Evolutionary conservation across 2,113 vertebrate species (phyloP).

Genomic region (Sterna hirundo): DNA sequence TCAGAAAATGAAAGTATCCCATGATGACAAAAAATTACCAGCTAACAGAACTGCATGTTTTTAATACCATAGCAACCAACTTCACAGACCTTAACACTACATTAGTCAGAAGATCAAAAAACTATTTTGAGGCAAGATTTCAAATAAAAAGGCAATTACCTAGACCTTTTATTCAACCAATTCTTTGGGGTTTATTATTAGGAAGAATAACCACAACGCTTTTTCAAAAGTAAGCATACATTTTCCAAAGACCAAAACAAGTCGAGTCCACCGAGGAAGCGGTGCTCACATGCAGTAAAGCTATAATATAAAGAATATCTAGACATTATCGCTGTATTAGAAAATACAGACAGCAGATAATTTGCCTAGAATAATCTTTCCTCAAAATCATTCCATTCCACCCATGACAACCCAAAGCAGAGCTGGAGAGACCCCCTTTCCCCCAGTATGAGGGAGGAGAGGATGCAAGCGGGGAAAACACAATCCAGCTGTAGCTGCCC

Average conservation of each 20-base stretch:
- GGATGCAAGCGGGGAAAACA: not conserved
- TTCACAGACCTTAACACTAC: not conserved
- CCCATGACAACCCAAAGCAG: not conserved
- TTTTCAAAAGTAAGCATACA: not conserved
- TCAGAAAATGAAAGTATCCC: not conserved
- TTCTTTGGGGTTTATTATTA: not conserved
- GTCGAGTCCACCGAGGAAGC: not conserved
- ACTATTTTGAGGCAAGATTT: not conserved
- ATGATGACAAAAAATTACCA: not conserved
- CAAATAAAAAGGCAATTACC: not conserved
- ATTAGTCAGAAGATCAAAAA: constrained; percentile 1
- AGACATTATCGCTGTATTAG: not conserved
- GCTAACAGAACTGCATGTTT: not conserved
- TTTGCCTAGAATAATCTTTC: not conserved
- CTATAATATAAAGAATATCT: not conserved
- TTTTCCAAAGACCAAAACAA: not conserved
- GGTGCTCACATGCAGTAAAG: not conserved
- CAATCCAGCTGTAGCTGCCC: not conserved
- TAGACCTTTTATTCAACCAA: not conserved
- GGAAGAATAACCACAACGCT: not conserved
- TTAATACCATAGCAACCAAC: constrained; percentile 1
- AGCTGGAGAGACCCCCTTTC: not conserved
- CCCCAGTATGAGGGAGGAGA: not conserved
- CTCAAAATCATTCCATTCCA: not conserved
- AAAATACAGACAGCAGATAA: not conserved